A percentile compares a stretch with the other conserved stretches of the same genome.
These are phyloP conservation scores for Crioceris asparagi DNA, from an alignment of 2,888 invertebrate genomes.

Conservation along the genomic window DNA sequence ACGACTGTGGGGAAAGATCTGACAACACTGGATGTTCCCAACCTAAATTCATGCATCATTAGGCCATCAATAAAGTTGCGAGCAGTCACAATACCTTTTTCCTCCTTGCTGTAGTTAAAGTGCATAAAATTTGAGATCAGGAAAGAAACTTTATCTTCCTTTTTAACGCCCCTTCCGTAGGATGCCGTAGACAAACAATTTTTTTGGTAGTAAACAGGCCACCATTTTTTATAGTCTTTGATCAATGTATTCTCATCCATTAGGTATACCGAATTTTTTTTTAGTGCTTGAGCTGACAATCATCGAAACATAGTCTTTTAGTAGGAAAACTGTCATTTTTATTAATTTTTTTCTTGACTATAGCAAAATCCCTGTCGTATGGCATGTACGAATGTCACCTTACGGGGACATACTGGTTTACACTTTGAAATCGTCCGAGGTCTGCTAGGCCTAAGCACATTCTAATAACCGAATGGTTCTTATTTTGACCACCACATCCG, in stretches of 20 bases:
- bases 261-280: not conserved
- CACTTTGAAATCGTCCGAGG: constrained; percentile 8
- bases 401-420: constrained; percentile 16
- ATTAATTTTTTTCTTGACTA: not conserved
- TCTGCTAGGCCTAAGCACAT: constrained; percentile 11
- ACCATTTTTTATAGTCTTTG: constrained; percentile 1
- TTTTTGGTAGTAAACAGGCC: not conserved
- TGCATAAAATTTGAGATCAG: not conserved
- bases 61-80: constrained; percentile 1
- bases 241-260: constrained; percentile 1
- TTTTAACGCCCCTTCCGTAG: not conserved
- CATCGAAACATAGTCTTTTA: not conserved
- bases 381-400: constrained; percentile 7
- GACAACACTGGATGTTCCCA: not conserved
- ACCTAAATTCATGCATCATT: not conserved
- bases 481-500: constrained; percentile 15
- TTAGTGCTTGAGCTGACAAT: not conserved
- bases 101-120: constrained; percentile 1
- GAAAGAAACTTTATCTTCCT: constrained; percentile 1
- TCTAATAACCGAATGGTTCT: constrained; percentile 12
- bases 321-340: constrained; percentile 1
- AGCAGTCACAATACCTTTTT: constrained; percentile 1
- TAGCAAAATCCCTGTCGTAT: not conserved
- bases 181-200: not conserved
- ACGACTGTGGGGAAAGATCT: not conserved